Base-by-base conservation (phyloP, 1,140 invertebrate genomes). In the Drosophila oshimai region DNA sequence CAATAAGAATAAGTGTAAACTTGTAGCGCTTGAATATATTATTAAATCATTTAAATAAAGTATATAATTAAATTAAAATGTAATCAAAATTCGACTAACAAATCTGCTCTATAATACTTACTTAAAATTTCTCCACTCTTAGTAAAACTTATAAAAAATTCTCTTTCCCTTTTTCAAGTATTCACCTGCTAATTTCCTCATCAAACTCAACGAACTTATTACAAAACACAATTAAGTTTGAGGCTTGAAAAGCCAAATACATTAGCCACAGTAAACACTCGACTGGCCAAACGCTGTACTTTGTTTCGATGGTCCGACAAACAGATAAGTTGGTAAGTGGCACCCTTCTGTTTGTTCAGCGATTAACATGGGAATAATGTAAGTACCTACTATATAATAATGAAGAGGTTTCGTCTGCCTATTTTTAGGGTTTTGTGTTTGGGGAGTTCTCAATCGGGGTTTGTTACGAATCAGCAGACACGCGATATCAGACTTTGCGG, bases 401-500 rank as follows among this genome's bases (percentile, higher is more conserved):
- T 61, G 41, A 44, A 51, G 61, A 60, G 72, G 47, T 74, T 57
- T 49, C 28, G 61, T 47, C 28, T 20, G 33, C 6, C 61, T 60
- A 65, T 65, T 39, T 65, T 65, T 65, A 31, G 61, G 62, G 28
- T 50, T 2, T 51, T n/a, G 28, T 37, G 22, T 77, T 77, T 76
- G 64, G 54, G 61, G 46, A 50, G 53, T 44, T 51, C 54, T 71
- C 39, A 13, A 53, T 64, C 49, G 44, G 15, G 6, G 29, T 10
- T 45, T 29, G n/a, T 18, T 12, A 10, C 33, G 13, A 10, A 47
- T 69, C 51, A 68, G 42, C 28, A 39, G 42, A 58, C 42, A 17
- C 18, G 58, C 34, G 65, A 70, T 72, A 72, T 72, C 68, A 72
- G 68, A 72, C 67, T 39, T 26, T 34, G 28, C 20, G 58, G 54